Base-by-base conservation (phyloP, 2,888 invertebrate genomes). In the Cheilosia soror region DNA sequence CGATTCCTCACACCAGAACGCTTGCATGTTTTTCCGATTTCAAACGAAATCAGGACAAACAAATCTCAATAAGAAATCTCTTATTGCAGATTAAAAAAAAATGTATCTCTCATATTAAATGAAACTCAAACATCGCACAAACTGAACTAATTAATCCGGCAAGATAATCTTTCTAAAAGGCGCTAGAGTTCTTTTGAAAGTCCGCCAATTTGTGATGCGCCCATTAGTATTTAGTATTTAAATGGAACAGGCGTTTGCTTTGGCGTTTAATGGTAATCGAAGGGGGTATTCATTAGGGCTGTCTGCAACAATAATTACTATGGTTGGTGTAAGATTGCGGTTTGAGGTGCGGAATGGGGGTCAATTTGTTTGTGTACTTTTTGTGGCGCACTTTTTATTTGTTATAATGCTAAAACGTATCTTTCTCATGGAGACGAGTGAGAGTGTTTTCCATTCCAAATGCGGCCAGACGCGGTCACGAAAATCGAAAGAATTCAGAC, bases 71-170 rank as follows among this genome's bases (percentile, higher is more conserved):
- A 42, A 27, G 7, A 44, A 29, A 29, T 31, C 42, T 42, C n/a
- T 37, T 11, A 4, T 11, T 4, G 37, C 37, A 37, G 37, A 37
- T 37, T 37, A 11, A 1, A 37, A 37, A 31, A 37, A 37, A 37
- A 11, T 31, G 42, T 2, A 15, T 15, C 47, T 47, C 7, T 7
- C 11, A 25, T 9, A 33, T 47, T 47, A 29, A 63, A 63, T 47
- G 5, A 31, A 47, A 57, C 31, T 57, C 33, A 20, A 57, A 37
- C 20, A 37, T 37, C 37, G 51, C 65, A 37, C 51, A 37, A 51
- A 68, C 66, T 51, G 29, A 55, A 42, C 66, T 53, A 55, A 68
- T 68, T 68, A 55, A 55, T 42, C 53, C 27, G 42, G 15, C 27
- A 55, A 53, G 31, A 68, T 55, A 20, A 29, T 68, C 42, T 53